These are phyloP conservation scores for Diadema setosum DNA, from an alignment of 35 echinoderm and acorn worm genomes.

Conservation along the genomic window DNA sequence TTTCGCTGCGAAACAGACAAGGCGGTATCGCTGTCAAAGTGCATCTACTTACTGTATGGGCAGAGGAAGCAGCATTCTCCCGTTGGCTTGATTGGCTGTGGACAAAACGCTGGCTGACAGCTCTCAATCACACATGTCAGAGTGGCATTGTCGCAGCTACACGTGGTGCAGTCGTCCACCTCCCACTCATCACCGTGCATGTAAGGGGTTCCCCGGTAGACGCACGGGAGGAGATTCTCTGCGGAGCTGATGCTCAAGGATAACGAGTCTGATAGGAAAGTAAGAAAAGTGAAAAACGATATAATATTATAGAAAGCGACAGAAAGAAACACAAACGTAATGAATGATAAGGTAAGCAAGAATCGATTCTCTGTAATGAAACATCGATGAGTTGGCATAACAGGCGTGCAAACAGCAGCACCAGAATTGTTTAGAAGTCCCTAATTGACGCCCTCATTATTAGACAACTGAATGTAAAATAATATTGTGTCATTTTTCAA, in stretches of 20 bases:
- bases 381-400: no score
- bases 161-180: slow-evolving; percentile 12
- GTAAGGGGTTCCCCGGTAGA: slow-evolving; percentile 5
- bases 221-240: neutral
- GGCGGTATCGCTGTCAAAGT: neutral
- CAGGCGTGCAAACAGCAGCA: no score
- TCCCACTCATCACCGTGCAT: neutral
- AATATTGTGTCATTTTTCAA: no score
- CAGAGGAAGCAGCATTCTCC: slow-evolving; percentile 12
- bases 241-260: neutral
- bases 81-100: neutral
- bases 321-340: no score
- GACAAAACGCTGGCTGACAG: slow-evolving; percentile 10
- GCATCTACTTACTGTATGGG: slow-evolving; percentile 33
- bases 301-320: no score
- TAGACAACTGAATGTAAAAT: no score
- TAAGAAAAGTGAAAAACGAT: no score
- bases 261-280: no score
- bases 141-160: slow-evolving; percentile 20
- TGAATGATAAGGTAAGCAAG: no score
- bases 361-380: no score
- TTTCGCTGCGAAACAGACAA: neutral
- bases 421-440: no score
- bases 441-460: no score
- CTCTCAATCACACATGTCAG: slow-evolving; percentile 5